These are phyloP conservation scores for Paraescarpia echinospica DNA, from an alignment of 1,140 invertebrate species.

Conservation along the genomic window DNA sequence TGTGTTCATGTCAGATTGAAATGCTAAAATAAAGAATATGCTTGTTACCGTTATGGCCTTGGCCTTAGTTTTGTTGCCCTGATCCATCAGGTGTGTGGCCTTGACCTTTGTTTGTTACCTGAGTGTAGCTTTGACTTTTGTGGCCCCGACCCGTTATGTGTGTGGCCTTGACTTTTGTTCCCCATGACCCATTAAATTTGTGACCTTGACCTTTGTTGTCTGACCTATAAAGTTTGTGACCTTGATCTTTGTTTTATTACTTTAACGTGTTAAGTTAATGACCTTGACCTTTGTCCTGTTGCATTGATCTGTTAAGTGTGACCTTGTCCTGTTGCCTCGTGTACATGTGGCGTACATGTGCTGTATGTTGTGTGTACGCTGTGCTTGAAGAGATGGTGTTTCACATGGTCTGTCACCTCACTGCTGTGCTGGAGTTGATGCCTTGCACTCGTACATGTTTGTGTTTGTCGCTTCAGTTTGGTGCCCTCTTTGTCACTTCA, in stretches of 20 bases:
- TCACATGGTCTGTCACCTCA: neutral
- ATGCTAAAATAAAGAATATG: too few species aligned
- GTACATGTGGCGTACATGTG: neutral
- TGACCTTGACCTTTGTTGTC: too few species aligned
- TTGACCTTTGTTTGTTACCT: too few species aligned
- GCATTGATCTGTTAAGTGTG: neutral
- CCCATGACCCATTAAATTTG: too few species aligned
- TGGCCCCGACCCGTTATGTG: too few species aligned
- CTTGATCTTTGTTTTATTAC: too few species aligned
- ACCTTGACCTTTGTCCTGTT: neutral
- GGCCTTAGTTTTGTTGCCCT: neutral
- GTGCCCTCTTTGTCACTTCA: neutral
- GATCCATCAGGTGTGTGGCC: too few species aligned
- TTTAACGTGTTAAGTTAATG: too few species aligned
- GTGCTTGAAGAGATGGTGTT: neutral
- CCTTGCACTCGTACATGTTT: neutral
- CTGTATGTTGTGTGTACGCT: neutral
- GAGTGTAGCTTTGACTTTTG: too few species aligned
- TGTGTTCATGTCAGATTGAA: neutral
- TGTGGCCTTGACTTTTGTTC: too few species aligned
- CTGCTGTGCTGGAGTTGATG: neutral
- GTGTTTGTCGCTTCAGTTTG: neutral
- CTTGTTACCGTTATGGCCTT: neutral
- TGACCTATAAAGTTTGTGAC: too few species aligned
- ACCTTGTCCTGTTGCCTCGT: neutral